Percentiles rank a stretch among this genome's conserved stretches.
These are phyloP conservation scores for Caenorhabditis sp. DNA, from an alignment of 2,888 invertebrate genomes.

Conservation along the genomic window DNA sequence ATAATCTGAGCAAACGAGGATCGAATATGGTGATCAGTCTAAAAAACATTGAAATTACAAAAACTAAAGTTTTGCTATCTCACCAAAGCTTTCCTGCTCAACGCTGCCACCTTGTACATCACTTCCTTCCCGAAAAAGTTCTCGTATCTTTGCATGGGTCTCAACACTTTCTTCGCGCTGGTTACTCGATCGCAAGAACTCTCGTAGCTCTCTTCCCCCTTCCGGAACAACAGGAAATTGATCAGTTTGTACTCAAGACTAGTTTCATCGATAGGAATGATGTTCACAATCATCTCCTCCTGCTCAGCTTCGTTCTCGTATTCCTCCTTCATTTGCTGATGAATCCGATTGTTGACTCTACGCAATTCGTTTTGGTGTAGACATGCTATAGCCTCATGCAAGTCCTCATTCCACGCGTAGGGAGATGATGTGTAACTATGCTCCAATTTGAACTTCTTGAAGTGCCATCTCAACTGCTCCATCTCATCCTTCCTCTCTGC, in stretches of 20 bases:
- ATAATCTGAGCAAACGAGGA: conserved; percentile 7
- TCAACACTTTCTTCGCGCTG: background rate
- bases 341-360: conserved; percentile 41
- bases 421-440: conserved; percentile 44
- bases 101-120: background rate
- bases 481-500: conserved; percentile 2
- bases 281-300: conserved; percentile 21
- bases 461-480: conserved; percentile 29
- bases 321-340: conserved; percentile 32
- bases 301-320: conserved; percentile 15
- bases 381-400: background rate
- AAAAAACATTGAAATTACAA: background rate
- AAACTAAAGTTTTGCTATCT: background rate
- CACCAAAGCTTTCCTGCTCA: conserved; percentile 13
- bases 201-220: conserved; percentile 18
- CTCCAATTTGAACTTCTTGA: conserved; percentile 26
- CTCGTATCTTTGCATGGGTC: conserved; percentile 35
- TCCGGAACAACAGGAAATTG: conserved; percentile 41
- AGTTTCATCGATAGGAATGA: conserved; percentile 20
- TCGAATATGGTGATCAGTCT: conserved; percentile 14
- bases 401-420: background rate
- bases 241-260: conserved; percentile 33
- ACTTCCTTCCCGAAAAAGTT: conserved; percentile 51
- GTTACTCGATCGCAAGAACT: background rate
- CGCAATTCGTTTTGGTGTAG: conserved; percentile 42